A percentile compares a stretch with the other conserved stretches of the same genome.
These are phyloP conservation scores for Pagetopsis macropterus DNA, from an alignment of 2,797 vertebrate genomes.

Conservation along the genomic window DNA sequence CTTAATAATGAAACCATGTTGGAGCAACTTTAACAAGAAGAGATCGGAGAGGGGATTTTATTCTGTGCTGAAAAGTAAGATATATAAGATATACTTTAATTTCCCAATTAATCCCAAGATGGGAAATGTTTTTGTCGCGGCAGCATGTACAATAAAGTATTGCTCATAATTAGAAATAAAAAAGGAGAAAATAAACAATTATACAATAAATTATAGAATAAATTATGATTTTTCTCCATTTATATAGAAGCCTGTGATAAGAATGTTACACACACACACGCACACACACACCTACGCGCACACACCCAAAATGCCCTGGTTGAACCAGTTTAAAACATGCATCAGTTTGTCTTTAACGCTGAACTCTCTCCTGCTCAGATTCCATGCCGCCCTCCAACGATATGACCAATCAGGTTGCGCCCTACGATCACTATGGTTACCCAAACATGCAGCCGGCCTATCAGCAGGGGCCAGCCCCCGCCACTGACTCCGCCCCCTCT, in stretches of 20 bases:
- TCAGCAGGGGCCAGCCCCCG: conserved; percentile 79
- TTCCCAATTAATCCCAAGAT: too few species aligned
- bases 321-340: not conserved
- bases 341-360: not conserved
- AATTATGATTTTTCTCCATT: conserved; percentile 10
- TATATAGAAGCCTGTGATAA: conserved; percentile 9
- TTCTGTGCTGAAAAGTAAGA: too few species aligned
- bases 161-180: too few species aligned
- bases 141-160: too few species aligned
- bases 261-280: not conserved
- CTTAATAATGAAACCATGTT: not conserved
- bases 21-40: not conserved
- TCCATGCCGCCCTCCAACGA: conserved; percentile 82
- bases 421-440: conserved; percentile 90
- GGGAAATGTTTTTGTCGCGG: too few species aligned
- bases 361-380: conserved; percentile 76
- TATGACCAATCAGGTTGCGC: conserved; percentile 81
- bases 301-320: not conserved
- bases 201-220: not conserved
- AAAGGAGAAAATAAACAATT: not conserved
- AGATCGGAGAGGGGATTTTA: too few species aligned
- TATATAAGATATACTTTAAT: too few species aligned
- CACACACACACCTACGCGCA: too few species aligned
- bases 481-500: conserved; percentile 63
- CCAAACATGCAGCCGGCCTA: conserved; percentile 88